A percentile compares a stretch with the other conserved stretches of the same genome.
phyloP scores from a whole-genome alignment of 1,140 invertebrate genomes.

The Drosophila rhopaloa region DNA sequence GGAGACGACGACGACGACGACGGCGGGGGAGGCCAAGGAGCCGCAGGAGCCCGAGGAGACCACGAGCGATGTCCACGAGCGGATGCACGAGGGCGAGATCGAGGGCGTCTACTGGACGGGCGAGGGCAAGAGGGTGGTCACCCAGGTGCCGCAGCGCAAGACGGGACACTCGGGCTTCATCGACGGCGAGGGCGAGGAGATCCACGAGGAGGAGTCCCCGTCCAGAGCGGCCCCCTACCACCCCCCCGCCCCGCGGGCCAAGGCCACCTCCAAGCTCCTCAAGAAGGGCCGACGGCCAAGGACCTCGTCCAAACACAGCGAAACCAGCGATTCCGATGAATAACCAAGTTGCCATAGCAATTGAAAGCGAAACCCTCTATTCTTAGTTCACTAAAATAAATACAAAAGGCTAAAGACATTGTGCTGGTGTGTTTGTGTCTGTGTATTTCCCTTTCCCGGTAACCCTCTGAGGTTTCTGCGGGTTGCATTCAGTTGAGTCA shows the following conservation, averaged over 20 bases:
- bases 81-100: constrained; percentile 7
- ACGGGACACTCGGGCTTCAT: constrained; percentile 8
- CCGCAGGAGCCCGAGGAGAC: neutral
- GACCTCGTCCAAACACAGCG: neutral
- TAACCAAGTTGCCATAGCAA: neutral
- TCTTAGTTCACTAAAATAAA: constrained; percentile 9
- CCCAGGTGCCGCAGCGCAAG: neutral
- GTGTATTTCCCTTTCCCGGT: constrained; percentile 30
- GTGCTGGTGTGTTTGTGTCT: no score
- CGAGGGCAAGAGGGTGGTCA: constrained; percentile 9
- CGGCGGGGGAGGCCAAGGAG: neutral
- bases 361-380: neutral
- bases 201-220: neutral
- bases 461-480: constrained; percentile 62
- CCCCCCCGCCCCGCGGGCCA: neutral
- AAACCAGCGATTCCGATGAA: constrained; percentile 9
- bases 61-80: neutral
- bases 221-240: neutral
- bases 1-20: neutral
- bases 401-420: constrained; percentile 16
- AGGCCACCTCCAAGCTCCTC: neutral
- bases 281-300: neutral
- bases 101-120: constrained; percentile 29
- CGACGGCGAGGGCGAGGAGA: constrained; percentile 7
- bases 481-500: constrained; percentile 73